A percentile compares a stretch with the other conserved stretches of the same genome.
Evolutionary conservation across 2,797 vertebrate species (phyloP).

Genomic region (Sebastes alutus): DNA sequence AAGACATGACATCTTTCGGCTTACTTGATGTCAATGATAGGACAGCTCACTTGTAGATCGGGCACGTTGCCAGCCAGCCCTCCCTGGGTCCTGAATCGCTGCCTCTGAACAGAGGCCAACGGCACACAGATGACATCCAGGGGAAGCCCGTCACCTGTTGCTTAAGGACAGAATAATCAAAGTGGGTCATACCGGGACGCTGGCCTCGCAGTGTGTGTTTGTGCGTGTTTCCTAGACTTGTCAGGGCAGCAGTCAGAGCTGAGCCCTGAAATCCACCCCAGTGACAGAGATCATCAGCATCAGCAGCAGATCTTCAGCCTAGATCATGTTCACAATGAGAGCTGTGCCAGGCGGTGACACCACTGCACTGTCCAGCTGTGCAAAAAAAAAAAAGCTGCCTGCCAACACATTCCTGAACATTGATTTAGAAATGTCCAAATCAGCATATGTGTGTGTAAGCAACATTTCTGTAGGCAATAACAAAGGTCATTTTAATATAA

Average conservation of each 20-base stretch:
- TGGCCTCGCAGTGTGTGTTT: constrained; percentile 24
- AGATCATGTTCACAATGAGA: constrained; percentile 69
- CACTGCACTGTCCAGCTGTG: constrained; percentile 25
- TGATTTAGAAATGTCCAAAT: constrained; percentile 28
- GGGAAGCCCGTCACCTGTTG: constrained; percentile 79
- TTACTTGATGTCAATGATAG: constrained; percentile 78
- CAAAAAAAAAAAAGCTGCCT: not conserved
- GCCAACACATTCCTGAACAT: constrained; percentile 32
- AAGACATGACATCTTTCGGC: constrained; percentile 81
- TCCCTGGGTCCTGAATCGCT: constrained; percentile 66
- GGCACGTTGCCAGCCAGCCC: constrained; percentile 78
- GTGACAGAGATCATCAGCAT: constrained; percentile 80
- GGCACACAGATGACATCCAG: constrained; percentile 68
- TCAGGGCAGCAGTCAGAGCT: constrained; percentile 62
- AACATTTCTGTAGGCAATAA: constrained; percentile 22
- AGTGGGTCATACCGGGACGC: constrained; percentile 66
- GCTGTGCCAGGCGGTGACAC: constrained; percentile 57
- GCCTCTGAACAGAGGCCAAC: constrained; percentile 71
- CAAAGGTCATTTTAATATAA: constrained; percentile 43
- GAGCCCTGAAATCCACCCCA: constrained; percentile 71
- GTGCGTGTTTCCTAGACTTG: constrained; percentile 38
- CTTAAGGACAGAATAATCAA: constrained; percentile 74
- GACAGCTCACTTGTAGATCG: constrained; percentile 82
- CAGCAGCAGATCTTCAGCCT: constrained; percentile 73
- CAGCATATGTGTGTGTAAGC: not conserved